Conservation (phyloP, 2,888 invertebrate species). For the Physocephala rufipes region DNA sequence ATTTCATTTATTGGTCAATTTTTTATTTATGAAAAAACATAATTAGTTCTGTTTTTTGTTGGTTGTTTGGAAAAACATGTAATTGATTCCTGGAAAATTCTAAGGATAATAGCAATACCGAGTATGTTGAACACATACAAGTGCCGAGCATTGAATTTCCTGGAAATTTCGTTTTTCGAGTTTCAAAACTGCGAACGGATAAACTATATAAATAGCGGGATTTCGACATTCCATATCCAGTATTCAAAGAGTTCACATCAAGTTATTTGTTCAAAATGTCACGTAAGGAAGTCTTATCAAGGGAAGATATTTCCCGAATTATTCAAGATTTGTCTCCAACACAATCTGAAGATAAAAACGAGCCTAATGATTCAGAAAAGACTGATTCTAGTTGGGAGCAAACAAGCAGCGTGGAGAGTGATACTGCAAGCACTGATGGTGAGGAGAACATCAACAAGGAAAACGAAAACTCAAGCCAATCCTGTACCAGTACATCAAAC, state of each 20-base stretch:
- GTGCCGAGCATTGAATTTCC: neutral
- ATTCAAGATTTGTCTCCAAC: too few species aligned
- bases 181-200: neutral
- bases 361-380: neutral
- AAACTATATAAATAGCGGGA: too few species aligned
- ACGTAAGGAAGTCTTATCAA: neutral
- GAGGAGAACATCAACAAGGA: neutral
- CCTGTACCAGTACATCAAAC: neutral
- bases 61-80: too few species aligned
- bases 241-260: too few species aligned
- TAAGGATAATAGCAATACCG: neutral
- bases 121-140: neutral
- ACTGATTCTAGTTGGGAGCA: neutral
- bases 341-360: neutral
- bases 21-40: too few species aligned
- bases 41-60: too few species aligned
- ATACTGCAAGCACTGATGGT: neutral
- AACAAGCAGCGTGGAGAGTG: neutral
- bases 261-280: neutral
- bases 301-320: too few species aligned
- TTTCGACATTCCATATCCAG: too few species aligned
- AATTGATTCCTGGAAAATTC: neutral
- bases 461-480: neutral
- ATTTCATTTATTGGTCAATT: neutral
- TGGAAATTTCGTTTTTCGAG: neutral